phyloP scores from a whole-genome alignment of 2,113 vertebrate genomes.

The Seriola aureovittata region DNA sequence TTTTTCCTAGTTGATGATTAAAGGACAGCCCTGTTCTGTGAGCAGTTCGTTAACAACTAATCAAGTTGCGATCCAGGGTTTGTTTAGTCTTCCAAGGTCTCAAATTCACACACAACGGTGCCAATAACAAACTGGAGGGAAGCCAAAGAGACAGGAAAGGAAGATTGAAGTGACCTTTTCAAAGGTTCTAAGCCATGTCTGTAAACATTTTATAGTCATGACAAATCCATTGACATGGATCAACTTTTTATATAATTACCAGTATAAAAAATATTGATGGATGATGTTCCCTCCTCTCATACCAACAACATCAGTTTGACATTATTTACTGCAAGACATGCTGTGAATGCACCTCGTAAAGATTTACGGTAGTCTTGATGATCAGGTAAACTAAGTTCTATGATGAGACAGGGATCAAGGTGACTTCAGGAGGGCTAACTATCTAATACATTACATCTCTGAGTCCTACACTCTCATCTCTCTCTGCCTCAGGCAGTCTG shows the following conservation, averaged over 20 bases:
- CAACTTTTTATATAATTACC: neutral
- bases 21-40: neutral
- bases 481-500: neutral
- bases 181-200: neutral
- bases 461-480: neutral
- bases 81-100: conserved; percentile 8
- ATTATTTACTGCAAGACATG: neutral
- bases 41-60: conserved; percentile 3
- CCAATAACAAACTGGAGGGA: conserved; percentile 4
- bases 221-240: neutral
- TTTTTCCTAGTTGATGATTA: neutral
- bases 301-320: neutral
- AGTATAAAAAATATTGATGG: neutral
- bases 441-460: neutral
- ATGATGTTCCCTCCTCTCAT: neutral
- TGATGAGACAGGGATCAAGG: neutral
- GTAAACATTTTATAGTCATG: neutral
- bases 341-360: neutral
- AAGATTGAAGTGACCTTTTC: neutral
- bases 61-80: neutral
- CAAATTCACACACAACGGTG: neutral
- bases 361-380: neutral
- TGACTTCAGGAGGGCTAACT: neutral
- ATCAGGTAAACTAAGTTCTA: neutral
- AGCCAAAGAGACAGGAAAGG: neutral